phyloP scores from a whole-genome alignment of 2,888 invertebrate genomes.

The Agriopis marginaria region DNA sequence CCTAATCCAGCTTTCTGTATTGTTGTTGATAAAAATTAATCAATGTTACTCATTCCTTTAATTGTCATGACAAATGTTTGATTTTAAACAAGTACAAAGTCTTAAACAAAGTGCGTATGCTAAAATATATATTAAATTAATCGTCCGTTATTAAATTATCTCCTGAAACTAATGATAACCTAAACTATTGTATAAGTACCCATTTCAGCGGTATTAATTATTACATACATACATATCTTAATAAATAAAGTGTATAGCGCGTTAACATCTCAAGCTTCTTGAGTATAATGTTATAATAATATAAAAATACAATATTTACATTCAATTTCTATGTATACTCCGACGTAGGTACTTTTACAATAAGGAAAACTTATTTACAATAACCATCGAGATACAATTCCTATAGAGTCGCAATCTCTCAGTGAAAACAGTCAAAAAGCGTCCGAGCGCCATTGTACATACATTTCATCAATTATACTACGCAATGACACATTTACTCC shows the following conservation, averaged over 20 bases:
- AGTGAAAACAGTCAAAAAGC: too few species aligned
- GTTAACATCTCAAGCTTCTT: conserved; percentile 64
- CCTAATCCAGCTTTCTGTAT: too few species aligned
- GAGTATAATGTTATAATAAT: conserved; percentile 57
- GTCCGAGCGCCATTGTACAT: too few species aligned
- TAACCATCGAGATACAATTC: too few species aligned
- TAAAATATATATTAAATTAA: conserved; percentile 69
- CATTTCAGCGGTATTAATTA: conserved; percentile 49
- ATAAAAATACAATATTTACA: conserved; percentile 76
- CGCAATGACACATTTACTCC: too few species aligned
- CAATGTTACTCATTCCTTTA: background rate
- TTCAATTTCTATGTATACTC: conserved; percentile 50
- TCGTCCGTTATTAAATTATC: conserved; percentile 56
- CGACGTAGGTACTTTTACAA: conserved; percentile 53
- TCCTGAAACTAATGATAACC: conserved; percentile 41
- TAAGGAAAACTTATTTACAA: conserved; percentile 44
- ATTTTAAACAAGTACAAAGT: conserved; percentile 34
- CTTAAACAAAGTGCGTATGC: conserved; percentile 51
- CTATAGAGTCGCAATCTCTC: too few species aligned
- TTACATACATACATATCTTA: conserved; percentile 52
- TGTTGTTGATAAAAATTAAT: too few species aligned
- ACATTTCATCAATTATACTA: too few species aligned
- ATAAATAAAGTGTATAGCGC: conserved; percentile 56
- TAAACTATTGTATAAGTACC: conserved; percentile 57
- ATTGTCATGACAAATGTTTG: background rate